Conservation (phyloP, 2,113 vertebrate species). For the Pseudorectes ferrugineus region DNA sequence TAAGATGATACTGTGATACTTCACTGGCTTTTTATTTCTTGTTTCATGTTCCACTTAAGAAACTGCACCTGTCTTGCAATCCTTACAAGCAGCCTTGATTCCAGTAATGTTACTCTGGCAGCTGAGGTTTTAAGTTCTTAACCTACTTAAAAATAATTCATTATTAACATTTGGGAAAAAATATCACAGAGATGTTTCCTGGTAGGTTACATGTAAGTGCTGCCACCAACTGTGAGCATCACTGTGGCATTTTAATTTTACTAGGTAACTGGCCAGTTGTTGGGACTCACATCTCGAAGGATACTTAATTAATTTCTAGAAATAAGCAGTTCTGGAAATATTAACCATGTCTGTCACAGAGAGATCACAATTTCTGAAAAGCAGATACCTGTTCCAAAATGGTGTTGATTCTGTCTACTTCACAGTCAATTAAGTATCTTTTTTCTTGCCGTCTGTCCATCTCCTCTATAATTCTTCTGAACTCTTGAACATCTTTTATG, state of each 20-base stretch:
- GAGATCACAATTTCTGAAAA: not conserved
- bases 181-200: not conserved
- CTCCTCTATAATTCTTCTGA: slow-evolving; percentile 95
- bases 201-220: not conserved
- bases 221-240: not conserved
- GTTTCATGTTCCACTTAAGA: not conserved
- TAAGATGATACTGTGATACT: not conserved
- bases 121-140: not conserved
- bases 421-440: slow-evolving; percentile 95
- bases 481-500: slow-evolving; percentile 92
- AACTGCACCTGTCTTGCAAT: not conserved
- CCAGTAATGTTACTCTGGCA: not conserved
- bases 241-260: not conserved
- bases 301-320: not conserved
- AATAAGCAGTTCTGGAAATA: not conserved
- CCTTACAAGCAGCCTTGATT: not conserved
- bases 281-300: not conserved
- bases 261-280: not conserved
- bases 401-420: slow-evolving; percentile 93
- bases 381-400: slow-evolving; percentile 93
- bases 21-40: slow-evolving; percentile 4
- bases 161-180: slow-evolving; percentile 2
- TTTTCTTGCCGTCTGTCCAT: slow-evolving; percentile 99
- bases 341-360: not conserved
- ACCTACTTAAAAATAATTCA: slow-evolving; percentile 16